Conservation (phyloP, 2,888 invertebrate species). For the Ptychoptera contaminata region DNA sequence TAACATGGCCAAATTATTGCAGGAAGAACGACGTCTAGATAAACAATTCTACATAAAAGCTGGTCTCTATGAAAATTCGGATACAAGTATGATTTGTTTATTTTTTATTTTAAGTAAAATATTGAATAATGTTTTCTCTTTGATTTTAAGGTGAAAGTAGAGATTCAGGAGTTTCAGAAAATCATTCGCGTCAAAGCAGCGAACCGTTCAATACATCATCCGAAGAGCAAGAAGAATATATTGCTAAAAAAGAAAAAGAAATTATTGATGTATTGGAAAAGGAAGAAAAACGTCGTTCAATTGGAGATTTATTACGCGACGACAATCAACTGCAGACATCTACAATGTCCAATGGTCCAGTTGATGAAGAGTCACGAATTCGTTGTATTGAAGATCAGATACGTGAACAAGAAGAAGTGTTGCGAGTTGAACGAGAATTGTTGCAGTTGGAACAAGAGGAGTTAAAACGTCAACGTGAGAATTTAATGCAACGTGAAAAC, state of each 20-base stretch:
- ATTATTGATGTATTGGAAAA: slow-evolving; percentile 47
- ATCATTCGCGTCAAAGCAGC: slow-evolving; percentile 68
- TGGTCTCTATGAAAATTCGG: slow-evolving; percentile 48
- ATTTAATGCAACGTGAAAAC: slow-evolving; percentile 47
- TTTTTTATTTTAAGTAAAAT: slow-evolving; percentile 1
- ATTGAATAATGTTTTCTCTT: neutral
- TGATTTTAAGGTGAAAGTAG: slow-evolving; percentile 45
- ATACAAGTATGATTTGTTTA: slow-evolving; percentile 31
- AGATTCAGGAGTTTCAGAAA: slow-evolving; percentile 61
- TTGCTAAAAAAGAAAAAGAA: slow-evolving; percentile 43
- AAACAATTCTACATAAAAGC: slow-evolving; percentile 60
- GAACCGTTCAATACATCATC: slow-evolving; percentile 68
- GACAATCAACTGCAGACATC: slow-evolving; percentile 20
- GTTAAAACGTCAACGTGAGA: slow-evolving; percentile 55
- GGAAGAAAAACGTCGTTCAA: slow-evolving; percentile 35
- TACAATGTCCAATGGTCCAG: slow-evolving; percentile 22
- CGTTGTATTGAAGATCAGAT: slow-evolving; percentile 46
- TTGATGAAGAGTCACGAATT: slow-evolving; percentile 36
- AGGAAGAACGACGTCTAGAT: slow-evolving; percentile 63
- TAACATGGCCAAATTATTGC: slow-evolving; percentile 64
- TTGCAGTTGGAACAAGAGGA: slow-evolving; percentile 65
- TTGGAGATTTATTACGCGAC: neutral
- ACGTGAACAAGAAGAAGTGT: slow-evolving; percentile 54
- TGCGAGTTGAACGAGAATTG: slow-evolving; percentile 63
- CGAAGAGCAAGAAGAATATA: slow-evolving; percentile 49